Evolutionary conservation across 1,140 invertebrate species (phyloP).

Genomic region (Calephelis nemesis): DNA sequence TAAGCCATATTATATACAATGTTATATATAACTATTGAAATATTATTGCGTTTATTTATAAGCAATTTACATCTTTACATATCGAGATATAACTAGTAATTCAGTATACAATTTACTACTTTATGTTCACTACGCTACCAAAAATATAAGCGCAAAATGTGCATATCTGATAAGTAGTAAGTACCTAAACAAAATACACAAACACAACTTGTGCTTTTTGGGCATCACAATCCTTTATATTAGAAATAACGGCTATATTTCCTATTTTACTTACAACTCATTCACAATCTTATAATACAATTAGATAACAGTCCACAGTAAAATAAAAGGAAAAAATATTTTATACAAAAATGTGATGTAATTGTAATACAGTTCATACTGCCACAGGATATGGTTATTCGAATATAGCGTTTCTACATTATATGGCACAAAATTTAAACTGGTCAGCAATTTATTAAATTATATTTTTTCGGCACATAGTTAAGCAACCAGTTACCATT

Average conservation of each 20-base stretch:
- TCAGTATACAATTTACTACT: conserved; percentile 44
- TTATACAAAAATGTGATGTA: conserved; percentile 1
- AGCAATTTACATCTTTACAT: conserved; percentile 76
- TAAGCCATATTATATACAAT: conserved; percentile 71
- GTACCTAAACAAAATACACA: conserved; percentile 33
- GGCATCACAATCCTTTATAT: neutral
- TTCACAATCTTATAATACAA: neutral
- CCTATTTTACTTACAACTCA: neutral
- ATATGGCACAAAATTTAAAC: conserved; percentile 4
- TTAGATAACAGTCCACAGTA: neutral
- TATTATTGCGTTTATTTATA: conserved; percentile 62
- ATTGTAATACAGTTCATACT: neutral
- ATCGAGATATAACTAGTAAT: conserved; percentile 57
- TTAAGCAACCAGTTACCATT: neutral
- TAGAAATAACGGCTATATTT: neutral
- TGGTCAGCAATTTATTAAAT: neutral
- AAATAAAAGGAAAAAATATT: neutral
- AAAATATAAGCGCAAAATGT: conserved; percentile 37
- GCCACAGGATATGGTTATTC: neutral
- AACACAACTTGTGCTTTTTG: conserved; percentile 21
- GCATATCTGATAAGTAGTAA: conserved; percentile 36
- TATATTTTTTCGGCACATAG: neutral
- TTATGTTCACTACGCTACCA: conserved; percentile 41
- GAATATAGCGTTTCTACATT: neutral
- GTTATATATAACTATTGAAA: conserved; percentile 47